Percentiles rank a stretch among this genome's conserved stretches.
Evolutionary conservation across 2,113 vertebrate species (phyloP).

Genomic region (Bungarus multicinctus): DNA sequence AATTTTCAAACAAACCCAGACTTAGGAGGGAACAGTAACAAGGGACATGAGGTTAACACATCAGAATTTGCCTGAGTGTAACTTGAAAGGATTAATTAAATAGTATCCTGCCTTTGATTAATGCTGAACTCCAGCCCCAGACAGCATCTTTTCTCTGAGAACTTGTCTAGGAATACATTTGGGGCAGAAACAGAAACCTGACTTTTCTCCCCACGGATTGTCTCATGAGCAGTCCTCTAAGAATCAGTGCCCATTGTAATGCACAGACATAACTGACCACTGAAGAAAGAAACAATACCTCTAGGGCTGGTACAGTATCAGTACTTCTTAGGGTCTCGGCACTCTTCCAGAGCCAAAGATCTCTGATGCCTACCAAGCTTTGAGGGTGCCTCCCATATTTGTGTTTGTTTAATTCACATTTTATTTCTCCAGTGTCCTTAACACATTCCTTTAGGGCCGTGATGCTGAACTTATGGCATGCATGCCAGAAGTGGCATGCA

Average conservation of each 20-base stretch:
- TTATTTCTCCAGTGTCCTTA: neutral
- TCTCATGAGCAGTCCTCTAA: neutral
- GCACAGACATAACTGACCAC: neutral
- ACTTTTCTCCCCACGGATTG: neutral
- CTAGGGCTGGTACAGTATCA: no score
- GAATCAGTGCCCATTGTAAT: neutral
- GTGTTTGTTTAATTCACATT: neutral
- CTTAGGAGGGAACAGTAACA: neutral
- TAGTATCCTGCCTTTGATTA: neutral
- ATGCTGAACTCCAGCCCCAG: neutral
- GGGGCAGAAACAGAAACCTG: neutral
- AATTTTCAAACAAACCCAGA: conserved; percentile 11
- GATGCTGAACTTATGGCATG: no score
- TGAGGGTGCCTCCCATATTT: neutral
- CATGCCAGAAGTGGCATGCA: no score
- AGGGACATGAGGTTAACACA: neutral
- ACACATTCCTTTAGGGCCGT: neutral
- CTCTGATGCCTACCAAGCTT: neutral
- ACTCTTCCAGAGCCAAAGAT: neutral
- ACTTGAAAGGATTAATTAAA: neutral
- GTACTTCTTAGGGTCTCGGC: neutral
- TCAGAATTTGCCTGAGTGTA: neutral
- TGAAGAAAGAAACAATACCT: no score
- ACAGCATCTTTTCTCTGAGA: neutral
- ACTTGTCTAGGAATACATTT: neutral